Evolutionary conservation across 2,113 vertebrate genomes (phyloP), one percentile per base, ranked within the genome.

Genomic region (Nesoenas mayeri): DNA sequence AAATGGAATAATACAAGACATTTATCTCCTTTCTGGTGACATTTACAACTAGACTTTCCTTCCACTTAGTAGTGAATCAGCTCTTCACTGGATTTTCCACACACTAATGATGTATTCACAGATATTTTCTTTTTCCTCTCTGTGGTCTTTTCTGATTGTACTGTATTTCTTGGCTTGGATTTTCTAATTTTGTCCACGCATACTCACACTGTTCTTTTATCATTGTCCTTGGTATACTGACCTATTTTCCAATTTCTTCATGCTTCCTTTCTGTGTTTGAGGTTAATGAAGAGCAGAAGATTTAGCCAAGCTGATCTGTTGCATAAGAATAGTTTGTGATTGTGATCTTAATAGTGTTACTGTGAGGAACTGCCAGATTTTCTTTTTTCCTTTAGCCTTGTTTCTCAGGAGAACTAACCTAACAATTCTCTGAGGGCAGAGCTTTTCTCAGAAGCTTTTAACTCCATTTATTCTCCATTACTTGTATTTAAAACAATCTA

Each of bases 161-260:
- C 47, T 14, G 18, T 67, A 89, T 56, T 93, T 86, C 21, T 21
- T 3, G 5, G 31, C 56, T 92, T 86, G 36, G 38, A 12, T 93
- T 88, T 89, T 80, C 86, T 86, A 67, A 95, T 95, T 96, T 95
- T 9, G 12, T 78, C 42, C 64, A 53, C 74, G 44, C 24, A 47
- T 64, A 86, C 47, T 91, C 74, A 84, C 15, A 38, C 24, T 89
- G 77, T 91, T 89, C 83, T 92, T 97, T 97, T 95, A 93, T 84
- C 86, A 91, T 93, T 95, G 92, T 84, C 77, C 92, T 57, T 97
- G 91, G 91, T 95, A 96, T 53, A 97, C 91, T 97, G 94, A 97
- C 94, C 95, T 89, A 95, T 64, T 97, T 96, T 96, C n/a, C 51
- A 86, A 31, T 86, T 91, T 94, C 73, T 89, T 91, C 56, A 20